Evolutionary conservation across 2,113 vertebrate genomes (phyloP), one percentile per base, ranked within the genome.

Genomic region (Nothobranchius kuhntae): DNA sequence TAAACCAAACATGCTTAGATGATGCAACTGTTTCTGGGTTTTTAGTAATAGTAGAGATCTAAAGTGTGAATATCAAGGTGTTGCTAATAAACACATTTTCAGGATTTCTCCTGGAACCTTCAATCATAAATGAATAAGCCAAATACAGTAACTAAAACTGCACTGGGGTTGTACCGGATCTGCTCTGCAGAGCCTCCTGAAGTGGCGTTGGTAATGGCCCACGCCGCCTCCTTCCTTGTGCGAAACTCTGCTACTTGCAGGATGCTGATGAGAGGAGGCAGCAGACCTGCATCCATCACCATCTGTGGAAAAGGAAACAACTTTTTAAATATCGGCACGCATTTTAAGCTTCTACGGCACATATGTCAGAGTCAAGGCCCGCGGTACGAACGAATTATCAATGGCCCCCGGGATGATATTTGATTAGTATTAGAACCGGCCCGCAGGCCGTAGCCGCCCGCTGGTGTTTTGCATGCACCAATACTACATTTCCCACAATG

Each of bases 201-300:
- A 6, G 96, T 98, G 55, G 97, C 96, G 36, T 99, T 99, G 85
- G 97, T 99, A 72, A 99, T 98, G 53, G 97, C 97, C 97, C 97
- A 99, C 0, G 97, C 97, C 6, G 97, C 97, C 87, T 99, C 97
- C 88, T 99, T 99, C 75, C 96, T 94, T 84, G 96, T 99, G 75
- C 97, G 95, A 88, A 99, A 99, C 86, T 99, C 97, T 47, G 98
- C 96, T 0, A 95, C 96, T 90, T 99, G 98, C 82, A 99, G 92
- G 84, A 99, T 99, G 73, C 72, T 94, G 88, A 99, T 99, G 68
- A 99, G 95, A 77, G 95, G 95, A 76, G 96, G 95, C 71, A 99
- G 94, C 87, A 99, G 95, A 68, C 93, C 93, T 70, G 95, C 96
- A 44, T 98, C 96, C 68, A 98, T 98, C 84, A 98, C 97, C 79